phyloP scores from a whole-genome alignment of 2,888 invertebrate genomes.

The Morpho achilles region DNA sequence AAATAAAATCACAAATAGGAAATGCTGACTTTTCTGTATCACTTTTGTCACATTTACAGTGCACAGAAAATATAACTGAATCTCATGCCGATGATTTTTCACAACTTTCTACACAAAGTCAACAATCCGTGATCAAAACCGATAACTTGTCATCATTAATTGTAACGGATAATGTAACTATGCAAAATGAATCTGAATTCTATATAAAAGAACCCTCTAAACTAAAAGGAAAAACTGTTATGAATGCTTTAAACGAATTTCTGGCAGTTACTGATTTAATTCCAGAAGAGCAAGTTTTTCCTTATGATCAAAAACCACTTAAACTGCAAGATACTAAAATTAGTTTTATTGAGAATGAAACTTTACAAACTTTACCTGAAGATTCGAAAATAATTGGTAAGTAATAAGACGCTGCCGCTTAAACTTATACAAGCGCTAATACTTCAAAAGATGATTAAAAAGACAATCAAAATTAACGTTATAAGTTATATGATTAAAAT shows the following conservation, averaged over 20 bases:
- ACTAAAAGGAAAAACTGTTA: slow-evolving; percentile 46
- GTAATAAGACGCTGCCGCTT: slow-evolving; percentile 26
- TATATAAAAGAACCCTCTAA: slow-evolving; percentile 41
- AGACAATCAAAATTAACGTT: too few relatives aligned
- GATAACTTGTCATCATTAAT: slow-evolving; percentile 52
- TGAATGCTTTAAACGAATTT: slow-evolving; percentile 49
- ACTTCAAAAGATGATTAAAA: too few relatives aligned
- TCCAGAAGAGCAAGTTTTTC: slow-evolving; percentile 49
- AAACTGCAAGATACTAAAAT: slow-evolving; percentile 44
- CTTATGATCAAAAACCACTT: slow-evolving; percentile 39
- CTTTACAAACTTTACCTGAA: slow-evolving; percentile 36
- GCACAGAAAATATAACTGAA: slow-evolving; percentile 56
- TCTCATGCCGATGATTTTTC: slow-evolving; percentile 45
- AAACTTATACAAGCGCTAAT: too few relatives aligned
- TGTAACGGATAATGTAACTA: slow-evolving; percentile 53
- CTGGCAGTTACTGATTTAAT: slow-evolving; percentile 52
- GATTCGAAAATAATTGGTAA: slow-evolving; percentile 51
- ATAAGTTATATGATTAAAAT: too few relatives aligned
- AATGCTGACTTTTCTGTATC: slow-evolving; percentile 46
- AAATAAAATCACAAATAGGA: slow-evolving; percentile 33
- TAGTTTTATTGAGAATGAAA: slow-evolving; percentile 35
- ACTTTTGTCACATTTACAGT: slow-evolving; percentile 57
- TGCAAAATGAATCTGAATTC: slow-evolving; percentile 61
- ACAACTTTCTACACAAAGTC: slow-evolving; percentile 40
- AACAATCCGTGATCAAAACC: slow-evolving; percentile 44